Percentiles rank a stretch among this genome's conserved stretches.
Conservation (phyloP, 2,888 invertebrate species). For the Chrysopilus asiliformis region DNA sequence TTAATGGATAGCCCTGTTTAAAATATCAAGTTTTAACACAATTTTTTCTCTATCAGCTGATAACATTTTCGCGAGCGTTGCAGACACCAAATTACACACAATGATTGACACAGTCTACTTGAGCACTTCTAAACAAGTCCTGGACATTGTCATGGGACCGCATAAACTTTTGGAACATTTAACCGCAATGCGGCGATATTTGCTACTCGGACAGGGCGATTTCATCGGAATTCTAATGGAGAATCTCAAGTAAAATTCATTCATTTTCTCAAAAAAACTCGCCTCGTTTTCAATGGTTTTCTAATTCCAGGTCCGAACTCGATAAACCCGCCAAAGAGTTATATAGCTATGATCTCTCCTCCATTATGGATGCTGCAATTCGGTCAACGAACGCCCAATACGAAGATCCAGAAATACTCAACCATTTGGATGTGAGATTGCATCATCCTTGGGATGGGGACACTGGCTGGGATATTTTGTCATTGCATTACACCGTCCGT, state of each 20-base stretch:
- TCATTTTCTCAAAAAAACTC: not conserved
- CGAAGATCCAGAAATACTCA: conserved; percentile 81
- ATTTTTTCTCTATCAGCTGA: too few species aligned
- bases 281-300: not conserved
- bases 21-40: too few species aligned
- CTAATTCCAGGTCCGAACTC: conserved; percentile 58
- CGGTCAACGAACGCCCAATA: conserved; percentile 88
- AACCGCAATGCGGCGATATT: conserved; percentile 76
- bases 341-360: conserved; percentile 76
- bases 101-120: conserved; percentile 75
- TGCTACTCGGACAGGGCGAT: conserved; percentile 91
- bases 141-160: conserved; percentile 73
- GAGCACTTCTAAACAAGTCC: conserved; percentile 72
- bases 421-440: conserved; percentile 71
- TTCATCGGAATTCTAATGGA: conserved; percentile 91
- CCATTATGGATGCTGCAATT: conserved; percentile 72
- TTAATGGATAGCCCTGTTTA: too few species aligned
- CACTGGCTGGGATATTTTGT: conserved; percentile 34
- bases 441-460: conserved; percentile 35
- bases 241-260: conserved; percentile 54
- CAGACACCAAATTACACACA: conserved; percentile 61
- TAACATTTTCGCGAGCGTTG: conserved; percentile 43
- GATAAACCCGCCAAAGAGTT: conserved; percentile 75
- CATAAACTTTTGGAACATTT: conserved; percentile 85
- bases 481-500: conserved; percentile 32